These are phyloP conservation scores for Eutolmus rufibarbis DNA, from an alignment of 2,888 invertebrate genomes.

Conservation along the genomic window DNA sequence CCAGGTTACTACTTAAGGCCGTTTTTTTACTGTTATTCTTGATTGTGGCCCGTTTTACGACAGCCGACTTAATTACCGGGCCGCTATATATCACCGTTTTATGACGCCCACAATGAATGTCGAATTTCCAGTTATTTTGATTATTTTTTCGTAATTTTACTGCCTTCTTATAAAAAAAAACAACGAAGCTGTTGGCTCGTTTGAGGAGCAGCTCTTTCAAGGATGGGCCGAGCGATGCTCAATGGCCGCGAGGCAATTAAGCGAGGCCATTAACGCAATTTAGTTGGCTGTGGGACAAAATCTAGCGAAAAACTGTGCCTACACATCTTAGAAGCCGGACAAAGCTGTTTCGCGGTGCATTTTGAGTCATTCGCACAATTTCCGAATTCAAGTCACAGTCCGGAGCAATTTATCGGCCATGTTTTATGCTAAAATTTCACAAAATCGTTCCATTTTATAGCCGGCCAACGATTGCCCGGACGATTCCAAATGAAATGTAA, in stretches of 20 bases:
- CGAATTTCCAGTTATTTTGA: background rate
- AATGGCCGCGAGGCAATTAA: background rate
- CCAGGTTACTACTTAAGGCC: background rate
- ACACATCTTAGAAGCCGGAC: background rate
- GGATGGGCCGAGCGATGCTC: background rate
- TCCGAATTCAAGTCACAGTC: background rate
- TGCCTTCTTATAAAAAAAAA: background rate
- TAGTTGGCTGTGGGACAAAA: background rate
- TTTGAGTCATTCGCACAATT: background rate
- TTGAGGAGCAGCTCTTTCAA: background rate
- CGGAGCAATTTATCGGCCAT: background rate
- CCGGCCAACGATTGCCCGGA: background rate
- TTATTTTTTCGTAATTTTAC: background rate
- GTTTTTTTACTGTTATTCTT: slow-evolving; percentile 1
- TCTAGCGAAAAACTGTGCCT: background rate
- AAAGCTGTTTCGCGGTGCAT: background rate
- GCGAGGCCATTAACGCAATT: background rate
- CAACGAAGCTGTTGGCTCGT: background rate
- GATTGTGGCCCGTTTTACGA: slow-evolving; percentile 19
- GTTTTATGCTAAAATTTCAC: slow-evolving; percentile 7
- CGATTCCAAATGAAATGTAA: slow-evolving; percentile 6
- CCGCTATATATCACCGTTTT: slow-evolving; percentile 18
- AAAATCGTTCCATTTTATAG: slow-evolving; percentile 5
- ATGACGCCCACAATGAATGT: slow-evolving; percentile 30
- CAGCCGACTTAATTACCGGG: background rate